Evolutionary conservation across 2,888 invertebrate genomes (phyloP), one percentile per base, ranked within the genome.

Genomic region (Ferrisia virgata): DNA sequence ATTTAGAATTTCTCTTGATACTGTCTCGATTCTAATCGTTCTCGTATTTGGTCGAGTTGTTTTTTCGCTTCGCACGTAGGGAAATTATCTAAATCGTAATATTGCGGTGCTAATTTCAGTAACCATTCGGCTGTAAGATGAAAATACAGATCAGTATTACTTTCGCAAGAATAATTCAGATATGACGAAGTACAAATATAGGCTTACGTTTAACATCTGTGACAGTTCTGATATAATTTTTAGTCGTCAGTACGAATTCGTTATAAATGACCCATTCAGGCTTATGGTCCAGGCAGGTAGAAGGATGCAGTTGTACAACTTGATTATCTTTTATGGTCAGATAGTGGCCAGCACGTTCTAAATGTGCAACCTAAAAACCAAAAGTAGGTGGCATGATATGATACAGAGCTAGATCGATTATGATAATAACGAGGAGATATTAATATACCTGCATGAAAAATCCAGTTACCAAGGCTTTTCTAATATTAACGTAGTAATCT

Each of bases 211-310:
- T 99, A 86, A 99, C 96, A 88, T 99, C 99, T 0, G 98, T 98
- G 15, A 99, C 98, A 0, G 99, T 99, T 86, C 99, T 92, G 87
- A 99, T 99, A 89, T 99, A 99, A 90, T 99, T 99, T 90, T 99
- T 99, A 85, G 99, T 98, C 86, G 99, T 99, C 86, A 99, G 91
- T 79, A 99, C 99, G 88, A 99, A 99, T 91, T 99, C 99, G 90
- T 99, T 99, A 90, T 99, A 99, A 85, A 99, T 94, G 58, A 99
- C 99, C 99, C 99, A 99, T 90, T 99, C 99, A 0, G 99, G 99
- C 89, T 99, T 99, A 90, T 99, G 99, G 90, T 99, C 99, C 85
- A 99, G 92, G 88, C 98, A 99, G 9, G 99, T 99, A 86, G 98
- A 98, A 0, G 99, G 99, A 90, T 99, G 99, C 64, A 99, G 92